Percentiles rank a stretch among this genome's conserved stretches.
Evolutionary conservation across 2,797 vertebrate genomes (phyloP).

Genomic region (Mormyrus hasselquistii): DNA sequence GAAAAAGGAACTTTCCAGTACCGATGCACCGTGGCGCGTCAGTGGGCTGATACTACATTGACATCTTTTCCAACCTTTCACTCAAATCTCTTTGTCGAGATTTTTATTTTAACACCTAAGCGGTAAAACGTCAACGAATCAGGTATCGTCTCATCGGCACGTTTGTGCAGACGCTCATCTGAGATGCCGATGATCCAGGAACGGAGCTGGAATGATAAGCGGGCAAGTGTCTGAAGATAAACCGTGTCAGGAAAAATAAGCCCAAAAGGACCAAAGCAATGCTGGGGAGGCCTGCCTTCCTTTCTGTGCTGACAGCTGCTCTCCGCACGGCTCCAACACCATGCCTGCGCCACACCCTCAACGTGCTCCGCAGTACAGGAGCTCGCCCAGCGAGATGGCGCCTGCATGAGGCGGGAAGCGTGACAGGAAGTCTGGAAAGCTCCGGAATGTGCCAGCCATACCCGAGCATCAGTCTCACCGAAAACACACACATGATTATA

Average conservation of each 20-base stretch:
- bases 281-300: neutral
- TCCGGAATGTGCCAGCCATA: neutral
- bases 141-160: neutral
- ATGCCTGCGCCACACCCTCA: neutral
- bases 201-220: neutral
- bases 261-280: neutral
- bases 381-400: neutral
- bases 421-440: neutral
- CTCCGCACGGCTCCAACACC: neutral
- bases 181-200: neutral
- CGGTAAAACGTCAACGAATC: neutral
- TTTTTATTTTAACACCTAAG: neutral
- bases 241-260: neutral
- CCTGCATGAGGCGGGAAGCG: neutral
- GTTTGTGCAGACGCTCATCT: neutral
- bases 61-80: neutral
- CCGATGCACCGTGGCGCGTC: neutral
- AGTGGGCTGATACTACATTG: neutral
- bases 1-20: neutral
- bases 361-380: neutral
- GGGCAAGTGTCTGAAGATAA: neutral
- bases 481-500: constrained; percentile 1
- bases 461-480: neutral
- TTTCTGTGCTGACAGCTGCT: neutral
- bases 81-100: neutral